Base-by-base conservation (phyloP, 2,888 invertebrate species). In the Augochlorella aurata region DNA sequence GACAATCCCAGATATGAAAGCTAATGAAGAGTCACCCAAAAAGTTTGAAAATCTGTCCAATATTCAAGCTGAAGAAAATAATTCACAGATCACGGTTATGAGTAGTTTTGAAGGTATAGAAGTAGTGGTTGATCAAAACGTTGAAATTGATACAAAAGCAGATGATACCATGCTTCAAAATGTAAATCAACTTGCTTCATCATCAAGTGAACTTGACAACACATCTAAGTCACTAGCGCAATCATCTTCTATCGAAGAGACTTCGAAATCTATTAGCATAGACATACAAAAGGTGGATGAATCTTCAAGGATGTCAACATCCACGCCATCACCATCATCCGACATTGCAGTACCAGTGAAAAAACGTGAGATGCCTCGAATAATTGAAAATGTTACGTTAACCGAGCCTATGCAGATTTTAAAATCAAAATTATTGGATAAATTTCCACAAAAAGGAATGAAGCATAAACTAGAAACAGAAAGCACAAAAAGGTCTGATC, bases 301-400 rank as follows among this genome's bases (percentile, higher is more conserved):
- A 44, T 85, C 88, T 3, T 68, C 88, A 12, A 87, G 85, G 74
- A 82, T 84, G 47, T 73, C 86, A 10, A 78, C 83, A 14, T 87
- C 90, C 10, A 83, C 86, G 1, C 86, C 90, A 7, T 88, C 91
- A 8, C 88, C 90, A 5, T 82, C 87, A 10, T 86, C 90, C 8
- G 91, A 91, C 0, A 71, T 86, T 2, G 82, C 83, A 21, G 85
- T 93, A 10, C 93, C 93, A 0, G 93, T 93, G 0, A 93, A 93
- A 47, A 93, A 93, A 50, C 92, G 93, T 2, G 93, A 93, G 72
- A 93, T 93, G 86, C 93, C 93, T 8, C 88, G 93, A 74, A 93
- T 93, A 49, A 93, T 93, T 69, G 92, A 93, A 78, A 93, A 92
- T 71, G 92, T 93, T 0, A 82, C 93, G 4, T 81, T 93, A 16